Conservation (phyloP, 2,888 invertebrate genomes). For the Xestia xanthographa region DNA sequence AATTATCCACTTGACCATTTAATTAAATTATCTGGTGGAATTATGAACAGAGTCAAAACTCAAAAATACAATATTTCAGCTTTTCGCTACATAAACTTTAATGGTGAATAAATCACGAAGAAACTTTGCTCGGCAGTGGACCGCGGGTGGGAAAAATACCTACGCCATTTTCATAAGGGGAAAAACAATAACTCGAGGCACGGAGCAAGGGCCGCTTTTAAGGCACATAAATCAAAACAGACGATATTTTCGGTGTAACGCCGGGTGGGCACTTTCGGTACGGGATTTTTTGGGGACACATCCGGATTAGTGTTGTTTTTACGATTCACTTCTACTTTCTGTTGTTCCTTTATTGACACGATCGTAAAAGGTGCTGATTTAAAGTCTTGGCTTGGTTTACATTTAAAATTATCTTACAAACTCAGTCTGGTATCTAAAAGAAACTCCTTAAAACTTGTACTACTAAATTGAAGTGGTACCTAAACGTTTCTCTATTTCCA, state of each 20-base stretch:
- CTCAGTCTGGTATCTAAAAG: background rate
- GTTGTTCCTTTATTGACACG: constrained; percentile 80
- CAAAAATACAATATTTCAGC: constrained; percentile 71
- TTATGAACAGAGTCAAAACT: constrained; percentile 65
- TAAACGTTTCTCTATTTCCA: constrained; percentile 4
- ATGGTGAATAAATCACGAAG: constrained; percentile 80
- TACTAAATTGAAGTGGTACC: background rate
- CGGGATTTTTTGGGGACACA: constrained; percentile 83
- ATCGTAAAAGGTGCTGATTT: constrained; percentile 76
- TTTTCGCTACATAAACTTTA: constrained; percentile 82
- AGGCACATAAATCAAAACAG: constrained; percentile 89
- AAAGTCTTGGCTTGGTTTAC: constrained; percentile 65
- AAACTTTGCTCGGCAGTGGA: constrained; percentile 80
- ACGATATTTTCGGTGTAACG: constrained; percentile 85
- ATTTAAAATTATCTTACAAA: constrained; percentile 32
- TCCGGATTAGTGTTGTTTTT: constrained; percentile 88
- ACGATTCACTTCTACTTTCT: constrained; percentile 85
- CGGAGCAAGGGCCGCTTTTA: constrained; percentile 87
- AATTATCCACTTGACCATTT: constrained; percentile 34
- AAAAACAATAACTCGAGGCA: constrained; percentile 88
- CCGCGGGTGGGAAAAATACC: constrained; percentile 82
- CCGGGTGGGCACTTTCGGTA: constrained; percentile 82
- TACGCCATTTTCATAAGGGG: constrained; percentile 87
- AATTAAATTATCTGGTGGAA: constrained; percentile 35
- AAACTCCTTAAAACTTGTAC: background rate